Evolutionary conservation across 2,888 invertebrate species (phyloP), one percentile per base, ranked within the genome.

Genomic region (Pollenia angustigena): DNA sequence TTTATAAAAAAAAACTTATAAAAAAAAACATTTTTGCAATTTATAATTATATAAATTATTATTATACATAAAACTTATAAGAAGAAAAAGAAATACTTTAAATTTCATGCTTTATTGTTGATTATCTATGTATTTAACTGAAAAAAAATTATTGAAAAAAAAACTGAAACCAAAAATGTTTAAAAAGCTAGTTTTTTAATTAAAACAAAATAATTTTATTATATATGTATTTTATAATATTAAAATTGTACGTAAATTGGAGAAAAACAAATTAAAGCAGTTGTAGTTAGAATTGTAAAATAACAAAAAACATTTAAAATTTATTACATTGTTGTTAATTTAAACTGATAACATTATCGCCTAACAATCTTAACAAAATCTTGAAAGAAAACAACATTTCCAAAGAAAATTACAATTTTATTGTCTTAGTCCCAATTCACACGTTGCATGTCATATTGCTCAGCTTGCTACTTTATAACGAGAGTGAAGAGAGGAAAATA

Each of bases 101-200:
- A 71, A 48, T 71, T 46, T 76, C 52, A 72, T 76, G 87, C 87
- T 87, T 87, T 84, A 84, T 84, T 87, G 81, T 87, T 87, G 76
- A 72, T 81, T 83, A 83, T 72, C 50, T 74, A 60, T 23, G 23
- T 23, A 23, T 52, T 76, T 46, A 69, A 81, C 81, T 44, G 10
- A 18, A 68, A 60, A 72, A 68, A 60, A 11, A 32, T 32, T 4
- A 6, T 32, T 32, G 40, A 66, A 18, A 18, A n/a, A 46, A 54
- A 2, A 23, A 46, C 40, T 46, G 12, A 69, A 60, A 72, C 10
- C 14, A 40, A 32, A 72, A 66, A 54, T 32, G 4, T 32, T 32
- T 32, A 46, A 74, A 74, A 71, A 60, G 4, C 12, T n/a, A 82
- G 64, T 68, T n/a, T 54, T 60, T 78, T 56, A 64, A n/a, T 9